A percentile compares a stretch with the other conserved stretches of the same genome.
Conservation (phyloP, 2,888 invertebrate genomes). For the Neoscelio sp. region DNA sequence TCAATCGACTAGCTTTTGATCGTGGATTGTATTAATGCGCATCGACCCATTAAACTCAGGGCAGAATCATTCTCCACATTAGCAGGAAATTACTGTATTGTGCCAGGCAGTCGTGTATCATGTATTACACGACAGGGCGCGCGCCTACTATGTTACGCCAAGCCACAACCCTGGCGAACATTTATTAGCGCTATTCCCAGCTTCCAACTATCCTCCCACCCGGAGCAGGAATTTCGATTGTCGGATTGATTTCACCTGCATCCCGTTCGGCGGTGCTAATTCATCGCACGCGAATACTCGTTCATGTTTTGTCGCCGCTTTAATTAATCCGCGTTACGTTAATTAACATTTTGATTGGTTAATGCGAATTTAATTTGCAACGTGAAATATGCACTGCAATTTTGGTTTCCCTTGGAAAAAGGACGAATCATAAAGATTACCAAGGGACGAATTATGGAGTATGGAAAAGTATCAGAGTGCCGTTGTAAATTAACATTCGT, state of each 20-base stretch:
- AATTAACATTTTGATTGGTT: too few relatives aligned
- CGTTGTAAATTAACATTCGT: background rate
- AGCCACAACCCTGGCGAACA: too few relatives aligned
- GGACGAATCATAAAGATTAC: background rate
- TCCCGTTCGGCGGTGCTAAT: too few relatives aligned
- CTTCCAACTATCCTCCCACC: background rate
- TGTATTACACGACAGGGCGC: background rate
- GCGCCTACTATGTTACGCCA: too few relatives aligned
- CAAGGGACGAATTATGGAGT: background rate
- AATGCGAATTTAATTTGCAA: background rate
- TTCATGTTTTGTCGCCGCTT: too few relatives aligned
- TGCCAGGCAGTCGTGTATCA: background rate
- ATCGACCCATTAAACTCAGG: slow-evolving; percentile 42
- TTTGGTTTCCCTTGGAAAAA: background rate
- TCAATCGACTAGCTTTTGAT: slow-evolving; percentile 46
- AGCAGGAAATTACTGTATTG: slow-evolving; percentile 34
- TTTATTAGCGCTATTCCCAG: too few relatives aligned
- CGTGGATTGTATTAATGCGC: slow-evolving; percentile 47
- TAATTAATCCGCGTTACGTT: too few relatives aligned
- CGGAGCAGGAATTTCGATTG: background rate
- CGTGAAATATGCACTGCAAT: slow-evolving; percentile 9
- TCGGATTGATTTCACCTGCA: too few relatives aligned
- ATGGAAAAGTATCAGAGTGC: background rate
- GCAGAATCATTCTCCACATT: slow-evolving; percentile 38
- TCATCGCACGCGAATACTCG: too few relatives aligned